phyloP scores from a whole-genome alignment of 2,797 vertebrate species.

The Acanthiza pusilla region DNA sequence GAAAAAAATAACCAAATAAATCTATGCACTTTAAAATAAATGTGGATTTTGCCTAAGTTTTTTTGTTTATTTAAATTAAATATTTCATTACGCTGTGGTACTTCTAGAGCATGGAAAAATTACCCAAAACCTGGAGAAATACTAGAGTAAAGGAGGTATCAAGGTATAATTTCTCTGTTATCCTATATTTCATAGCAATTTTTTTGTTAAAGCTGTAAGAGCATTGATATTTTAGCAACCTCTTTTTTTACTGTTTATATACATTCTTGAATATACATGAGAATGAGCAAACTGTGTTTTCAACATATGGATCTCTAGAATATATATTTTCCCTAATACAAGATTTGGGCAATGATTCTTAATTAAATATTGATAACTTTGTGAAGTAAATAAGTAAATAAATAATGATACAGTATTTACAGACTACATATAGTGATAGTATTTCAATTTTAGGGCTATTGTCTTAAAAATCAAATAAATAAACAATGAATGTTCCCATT shows the following conservation, averaged over 20 bases:
- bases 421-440: neutral
- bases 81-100: neutral
- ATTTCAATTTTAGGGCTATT: neutral
- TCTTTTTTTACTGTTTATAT: neutral
- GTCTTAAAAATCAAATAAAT: neutral
- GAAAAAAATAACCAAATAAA: neutral
- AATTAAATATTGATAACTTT: neutral
- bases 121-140: neutral
- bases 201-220: neutral
- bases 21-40: neutral
- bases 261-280: accelerated
- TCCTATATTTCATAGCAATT: neutral
- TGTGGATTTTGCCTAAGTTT: neutral
- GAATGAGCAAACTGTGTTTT: neutral
- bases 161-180: neutral
- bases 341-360: neutral
- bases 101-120: neutral
- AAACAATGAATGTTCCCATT: neutral
- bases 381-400: neutral
- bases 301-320: neutral
- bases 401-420: neutral
- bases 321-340: neutral
- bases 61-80: neutral
- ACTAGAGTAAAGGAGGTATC: neutral
- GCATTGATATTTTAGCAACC: neutral